These are phyloP conservation scores for Tachycineta bicolor DNA, from an alignment of 2,113 vertebrate species.

Conservation along the genomic window DNA sequence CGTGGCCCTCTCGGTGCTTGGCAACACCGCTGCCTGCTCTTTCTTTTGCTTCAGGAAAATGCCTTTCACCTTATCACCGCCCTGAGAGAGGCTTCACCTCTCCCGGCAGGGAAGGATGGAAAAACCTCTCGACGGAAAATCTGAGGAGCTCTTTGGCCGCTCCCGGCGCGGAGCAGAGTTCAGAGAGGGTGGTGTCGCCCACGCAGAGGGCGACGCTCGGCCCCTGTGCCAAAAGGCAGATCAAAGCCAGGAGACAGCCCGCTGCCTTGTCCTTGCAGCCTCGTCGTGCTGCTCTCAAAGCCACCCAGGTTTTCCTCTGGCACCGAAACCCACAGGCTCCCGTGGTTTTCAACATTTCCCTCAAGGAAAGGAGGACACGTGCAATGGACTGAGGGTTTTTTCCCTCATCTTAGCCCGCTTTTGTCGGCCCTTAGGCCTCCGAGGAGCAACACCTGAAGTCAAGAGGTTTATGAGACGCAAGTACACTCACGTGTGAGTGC, in stretches of 20 bases:
- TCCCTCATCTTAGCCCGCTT: not conserved
- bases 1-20: not conserved
- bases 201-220: not conserved
- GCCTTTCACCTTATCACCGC: not conserved
- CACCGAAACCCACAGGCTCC: not conserved
- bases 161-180: not conserved
- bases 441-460: not conserved
- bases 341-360: not conserved
- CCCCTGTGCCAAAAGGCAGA: not conserved
- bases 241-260: constrained; percentile 1
- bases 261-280: not conserved
- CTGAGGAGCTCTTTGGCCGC: not conserved
- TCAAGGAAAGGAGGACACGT: not conserved
- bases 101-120: not conserved
- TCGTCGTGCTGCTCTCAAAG: not conserved
- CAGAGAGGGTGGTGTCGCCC: not conserved
- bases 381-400: not conserved
- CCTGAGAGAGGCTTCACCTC: not conserved
- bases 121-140: constrained; percentile 6
- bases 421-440: not conserved
- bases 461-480: not conserved
- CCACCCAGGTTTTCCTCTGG: not conserved
- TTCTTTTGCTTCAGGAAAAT: not conserved
- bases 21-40: not conserved
- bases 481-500: not conserved